Base-by-base conservation (phyloP, 2,797 vertebrate genomes). In the Meriones psammophilus region DNA sequence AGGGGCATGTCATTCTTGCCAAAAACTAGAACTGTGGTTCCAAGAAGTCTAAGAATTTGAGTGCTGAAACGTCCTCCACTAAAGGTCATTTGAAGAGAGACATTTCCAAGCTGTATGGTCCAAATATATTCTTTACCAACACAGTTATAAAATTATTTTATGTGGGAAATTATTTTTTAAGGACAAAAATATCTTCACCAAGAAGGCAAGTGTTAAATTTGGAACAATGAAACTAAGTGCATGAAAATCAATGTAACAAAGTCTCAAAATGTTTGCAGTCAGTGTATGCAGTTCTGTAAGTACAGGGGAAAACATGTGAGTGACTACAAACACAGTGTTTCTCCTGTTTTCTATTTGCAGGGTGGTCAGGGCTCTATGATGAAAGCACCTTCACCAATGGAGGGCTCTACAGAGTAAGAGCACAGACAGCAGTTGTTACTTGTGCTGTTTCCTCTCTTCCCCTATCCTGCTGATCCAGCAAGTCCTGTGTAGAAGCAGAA, bases 1-100 rank as follows among this genome's bases (percentile, higher is more conserved):
- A 92, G 85, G 77, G 96, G 74, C 64, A 18, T 74, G 42, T 95
- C 20, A 58, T 9, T 80, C 93, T 93, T 96, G 88, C 94, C 95
- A 97, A 84, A 71, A 95, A 97, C 56, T 96, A 69, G 90, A 90
- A 64, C 64, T 89, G 26, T 89, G 96, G 88, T 96, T 97, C 97
- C 97, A 97, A 90, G 90, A 88, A 97, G 97, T 97, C 96, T 97
- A 93, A 89, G 88, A 93, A 96, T 94, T 92, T 97, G 36, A 94
- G 42, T 84, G 66, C 78, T 92, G 88, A 94, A 90, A 95, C 8
- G 22, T 80, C 42, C 50, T 92, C 54, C 50, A 96, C 58, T 42
- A 87, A 91, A 42, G 68, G 39, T 96, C 83, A 96, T 91, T 97
- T 96, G 9, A 91, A 96, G 15, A 17, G 68, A 94, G 73, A 89